phyloP scores from a whole-genome alignment of 1,140 invertebrate species.

The Sarcophaga peregrina region DNA sequence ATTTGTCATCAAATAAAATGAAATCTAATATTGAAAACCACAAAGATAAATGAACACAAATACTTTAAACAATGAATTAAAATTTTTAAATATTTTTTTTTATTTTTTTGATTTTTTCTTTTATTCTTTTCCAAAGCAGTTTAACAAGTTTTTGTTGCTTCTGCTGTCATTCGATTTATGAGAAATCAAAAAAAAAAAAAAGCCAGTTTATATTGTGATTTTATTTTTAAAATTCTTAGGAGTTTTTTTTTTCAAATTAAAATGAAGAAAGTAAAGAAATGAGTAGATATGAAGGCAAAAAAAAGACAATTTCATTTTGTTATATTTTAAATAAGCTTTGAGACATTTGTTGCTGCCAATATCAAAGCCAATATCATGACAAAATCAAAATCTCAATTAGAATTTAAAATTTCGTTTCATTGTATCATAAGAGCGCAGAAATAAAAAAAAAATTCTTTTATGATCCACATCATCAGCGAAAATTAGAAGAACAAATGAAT shows the following conservation, averaged over 20 bases:
- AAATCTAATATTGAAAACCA: too few species aligned
- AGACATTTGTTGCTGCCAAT: background rate
- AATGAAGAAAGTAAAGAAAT: background rate
- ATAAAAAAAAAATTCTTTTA: background rate
- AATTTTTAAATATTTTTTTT: background rate
- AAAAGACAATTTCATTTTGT: background rate
- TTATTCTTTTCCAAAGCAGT: background rate
- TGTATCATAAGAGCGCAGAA: background rate
- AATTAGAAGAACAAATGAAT: too few species aligned
- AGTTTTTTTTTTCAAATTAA: background rate
- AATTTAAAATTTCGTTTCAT: background rate
- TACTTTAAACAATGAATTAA: background rate
- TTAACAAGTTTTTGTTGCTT: background rate
- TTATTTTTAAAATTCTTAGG: too few species aligned
- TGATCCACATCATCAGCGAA: too few species aligned
- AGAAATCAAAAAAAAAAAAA: background rate
- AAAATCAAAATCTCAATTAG: background rate
- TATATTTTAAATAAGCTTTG: background rate
- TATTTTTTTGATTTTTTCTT: too few species aligned
- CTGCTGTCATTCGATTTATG: background rate
- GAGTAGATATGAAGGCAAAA: background rate
- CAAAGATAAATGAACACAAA: background rate
- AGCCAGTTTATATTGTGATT: background rate
- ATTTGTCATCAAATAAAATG: too few species aligned
- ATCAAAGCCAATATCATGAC: background rate